Conservation (phyloP, 2,113 vertebrate genomes). For the Cyanoliseus patagonus region DNA sequence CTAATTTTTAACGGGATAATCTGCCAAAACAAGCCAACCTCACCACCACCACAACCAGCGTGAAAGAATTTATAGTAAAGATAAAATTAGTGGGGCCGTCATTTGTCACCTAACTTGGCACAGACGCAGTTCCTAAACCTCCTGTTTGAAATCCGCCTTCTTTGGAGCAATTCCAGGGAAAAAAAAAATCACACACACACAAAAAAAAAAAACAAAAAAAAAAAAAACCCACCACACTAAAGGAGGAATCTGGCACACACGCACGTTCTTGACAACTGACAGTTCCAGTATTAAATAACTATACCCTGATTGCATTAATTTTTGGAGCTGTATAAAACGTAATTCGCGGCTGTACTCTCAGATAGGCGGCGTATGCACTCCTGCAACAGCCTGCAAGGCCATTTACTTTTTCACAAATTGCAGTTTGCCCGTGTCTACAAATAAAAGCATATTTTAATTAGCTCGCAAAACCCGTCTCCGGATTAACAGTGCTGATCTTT, state of each 20-base stretch:
- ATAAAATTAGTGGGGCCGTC: conserved; percentile 49
- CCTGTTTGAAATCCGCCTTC: conserved; percentile 51
- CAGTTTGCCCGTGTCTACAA: conserved; percentile 32
- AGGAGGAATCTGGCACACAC: conserved; percentile 51
- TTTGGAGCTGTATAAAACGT: not conserved
- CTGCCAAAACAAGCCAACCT: not conserved
- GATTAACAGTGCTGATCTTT: conserved; percentile 64
- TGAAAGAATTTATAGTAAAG: conserved; percentile 59
- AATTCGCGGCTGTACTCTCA: not conserved
- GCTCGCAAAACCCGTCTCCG: conserved; percentile 17
- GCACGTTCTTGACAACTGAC: conserved; percentile 39
- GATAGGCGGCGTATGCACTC: not conserved
- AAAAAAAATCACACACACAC: fast-evolving
- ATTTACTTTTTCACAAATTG: conserved; percentile 21
- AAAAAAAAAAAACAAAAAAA: not conserved
- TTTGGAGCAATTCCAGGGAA: conserved; percentile 54
- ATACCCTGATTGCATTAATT: conserved; percentile 33
- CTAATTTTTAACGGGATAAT: conserved; percentile 52
- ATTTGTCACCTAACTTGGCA: conserved; percentile 72
- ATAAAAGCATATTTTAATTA: conserved; percentile 68
- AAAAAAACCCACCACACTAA: not conserved
- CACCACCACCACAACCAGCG: not conserved
- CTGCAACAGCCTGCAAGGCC: not conserved
- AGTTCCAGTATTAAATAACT: conserved; percentile 59
- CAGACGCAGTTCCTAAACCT: conserved; percentile 23